Evolutionary conservation across 2,797 vertebrate genomes (phyloP).

Genomic region (Xiphophorus birchmanni): DNA sequence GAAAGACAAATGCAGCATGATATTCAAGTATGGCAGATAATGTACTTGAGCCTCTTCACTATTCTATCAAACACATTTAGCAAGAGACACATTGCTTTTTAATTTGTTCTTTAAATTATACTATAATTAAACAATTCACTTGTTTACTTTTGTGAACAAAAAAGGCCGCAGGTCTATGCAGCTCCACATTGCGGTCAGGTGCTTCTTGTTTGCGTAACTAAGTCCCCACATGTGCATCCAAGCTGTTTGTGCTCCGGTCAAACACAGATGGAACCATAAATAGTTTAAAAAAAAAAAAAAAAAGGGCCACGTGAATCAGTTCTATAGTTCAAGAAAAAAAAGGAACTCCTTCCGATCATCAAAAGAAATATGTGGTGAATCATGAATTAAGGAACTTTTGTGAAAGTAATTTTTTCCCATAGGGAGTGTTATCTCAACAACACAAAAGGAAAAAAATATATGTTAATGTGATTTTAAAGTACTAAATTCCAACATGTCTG

Average conservation of each 20-base stretch:
- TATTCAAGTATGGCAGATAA: background rate
- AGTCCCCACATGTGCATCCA: background rate
- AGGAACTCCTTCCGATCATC: background rate
- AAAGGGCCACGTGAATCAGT: background rate
- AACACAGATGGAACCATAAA: conserved; percentile 3
- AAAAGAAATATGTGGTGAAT: background rate
- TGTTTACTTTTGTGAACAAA: background rate
- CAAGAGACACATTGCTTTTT: background rate
- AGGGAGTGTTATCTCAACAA: background rate
- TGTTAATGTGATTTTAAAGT: background rate
- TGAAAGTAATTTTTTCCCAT: background rate
- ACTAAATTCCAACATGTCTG: background rate
- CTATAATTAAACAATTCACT: no score
- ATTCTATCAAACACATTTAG: background rate
- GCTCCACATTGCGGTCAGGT: background rate
- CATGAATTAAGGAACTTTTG: background rate
- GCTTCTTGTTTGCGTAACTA: conserved; percentile 5
- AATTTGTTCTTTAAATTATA: background rate
- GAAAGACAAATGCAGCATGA: background rate
- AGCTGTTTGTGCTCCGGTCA: background rate
- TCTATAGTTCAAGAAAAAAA: background rate
- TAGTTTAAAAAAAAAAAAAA: background rate
- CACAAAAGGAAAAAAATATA: background rate
- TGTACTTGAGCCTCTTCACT: background rate
- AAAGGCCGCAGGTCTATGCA: background rate